Conservation (phyloP, 37 sponge, comb jelly and placozoan species). For the Geodia barretti region DNA sequence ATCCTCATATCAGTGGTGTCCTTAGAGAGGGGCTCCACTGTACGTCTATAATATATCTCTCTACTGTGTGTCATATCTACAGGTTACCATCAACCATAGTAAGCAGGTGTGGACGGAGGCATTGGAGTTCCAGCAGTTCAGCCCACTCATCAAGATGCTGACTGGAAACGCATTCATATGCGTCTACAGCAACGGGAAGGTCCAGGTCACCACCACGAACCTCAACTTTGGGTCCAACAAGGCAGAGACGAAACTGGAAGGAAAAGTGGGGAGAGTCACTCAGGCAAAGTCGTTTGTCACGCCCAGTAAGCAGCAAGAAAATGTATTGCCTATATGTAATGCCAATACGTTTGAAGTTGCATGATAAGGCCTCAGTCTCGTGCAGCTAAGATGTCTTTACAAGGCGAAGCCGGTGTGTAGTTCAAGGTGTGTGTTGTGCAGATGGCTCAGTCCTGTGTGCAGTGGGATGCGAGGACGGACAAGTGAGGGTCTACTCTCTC, state of each 20-base stretch:
- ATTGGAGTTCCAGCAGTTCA: slow-evolving; percentile 40
- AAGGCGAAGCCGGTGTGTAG: too few species aligned
- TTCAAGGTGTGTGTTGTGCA: too few species aligned
- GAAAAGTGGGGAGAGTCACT: neutral
- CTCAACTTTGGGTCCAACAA: slow-evolving; percentile 10
- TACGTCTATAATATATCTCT: too few species aligned
- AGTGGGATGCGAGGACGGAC: slow-evolving; percentile 23
- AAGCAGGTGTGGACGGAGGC: slow-evolving; percentile 53
- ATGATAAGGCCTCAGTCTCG: too few species aligned
- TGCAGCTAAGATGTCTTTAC: too few species aligned
- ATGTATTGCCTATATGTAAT: too few species aligned
- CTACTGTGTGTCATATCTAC: neutral
- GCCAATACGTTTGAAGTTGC: too few species aligned
- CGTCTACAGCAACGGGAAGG: slow-evolving; percentile 50
- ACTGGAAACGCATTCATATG: slow-evolving; percentile 41
- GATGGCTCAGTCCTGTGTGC: slow-evolving; percentile 38
- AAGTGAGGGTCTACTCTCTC: slow-evolving; percentile 39
- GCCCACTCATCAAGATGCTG: slow-evolving; percentile 47
- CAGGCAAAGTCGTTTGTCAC: slow-evolving; percentile 38
- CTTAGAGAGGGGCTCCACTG: too few species aligned
- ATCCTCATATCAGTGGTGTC: too few species aligned
- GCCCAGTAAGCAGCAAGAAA: slow-evolving; percentile 27
- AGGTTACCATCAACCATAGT: slow-evolving; percentile 40
- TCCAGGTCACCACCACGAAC: slow-evolving; percentile 27
- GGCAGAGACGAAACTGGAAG: slow-evolving; percentile 5